Evolutionary conservation across 1,140 invertebrate species (phyloP), one percentile per base, ranked within the genome.

Genomic region (Drosophila sucinea): DNA sequence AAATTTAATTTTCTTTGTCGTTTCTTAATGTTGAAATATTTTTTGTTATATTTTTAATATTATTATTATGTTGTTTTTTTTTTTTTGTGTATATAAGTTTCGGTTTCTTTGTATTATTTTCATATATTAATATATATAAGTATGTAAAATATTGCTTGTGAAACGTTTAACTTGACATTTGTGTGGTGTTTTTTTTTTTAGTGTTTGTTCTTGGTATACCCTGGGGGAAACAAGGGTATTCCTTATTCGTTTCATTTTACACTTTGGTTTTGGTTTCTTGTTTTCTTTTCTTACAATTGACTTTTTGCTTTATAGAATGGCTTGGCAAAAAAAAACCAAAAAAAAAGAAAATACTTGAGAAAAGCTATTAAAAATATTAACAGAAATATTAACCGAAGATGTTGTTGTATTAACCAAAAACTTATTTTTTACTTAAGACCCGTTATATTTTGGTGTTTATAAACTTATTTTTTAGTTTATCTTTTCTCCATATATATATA

Each of bases 81-180:
- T 51, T 27, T 61, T 11, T 55, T 41, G 62, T 76, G 54, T 78
- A 61, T 73, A 76, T 81, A 73, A 64, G 70, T 72, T 63, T 69
- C 58, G 63, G 66, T 73, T 69, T 73, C 30, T 55, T 67, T 68
- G 56, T 62, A 68, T n/a, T 60, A 11, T 64, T 55, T 74, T 54
- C 25, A 58, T 60, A 68, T 66, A 33, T 61, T 69, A 56, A 60
- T 79, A 75, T 73, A 72, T 67, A 67, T 75, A 80, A 70, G 66
- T 79, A 76, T 85, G 84, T 87, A 87, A 87, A 87, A 87, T 87
- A 87, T 87, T 87, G 84, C 84, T 87, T 87, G 79, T 89, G 83
- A 87, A 87, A 87, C 76, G 70, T 89, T 87, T 80, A 89, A 89
- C 83, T 87, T 83, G 79, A 87, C 83, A 87, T 82, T 87, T 41